Percentiles rank a stretch among this genome's conserved stretches.
Evolutionary conservation across 1,140 invertebrate genomes (phyloP).

Genomic region (Eulimnadia texana): DNA sequence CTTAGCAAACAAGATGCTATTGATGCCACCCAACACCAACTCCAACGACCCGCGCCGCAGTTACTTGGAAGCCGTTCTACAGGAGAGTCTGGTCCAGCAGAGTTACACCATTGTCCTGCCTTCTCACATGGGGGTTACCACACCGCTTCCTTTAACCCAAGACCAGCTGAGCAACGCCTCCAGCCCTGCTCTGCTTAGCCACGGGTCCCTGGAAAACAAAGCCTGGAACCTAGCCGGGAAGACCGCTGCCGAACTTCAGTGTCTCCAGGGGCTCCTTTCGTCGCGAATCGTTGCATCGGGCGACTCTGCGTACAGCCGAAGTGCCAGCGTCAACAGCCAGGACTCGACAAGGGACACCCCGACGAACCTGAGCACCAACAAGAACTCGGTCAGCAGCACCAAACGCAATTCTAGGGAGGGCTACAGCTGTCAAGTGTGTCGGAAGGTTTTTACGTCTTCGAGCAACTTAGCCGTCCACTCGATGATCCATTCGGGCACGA

Average conservation of each 20-base stretch:
- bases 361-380: slow-evolving; percentile 6
- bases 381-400: not conserved
- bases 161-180: not conserved
- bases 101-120: slow-evolving; percentile 15
- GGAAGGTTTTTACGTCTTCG: slow-evolving; percentile 16
- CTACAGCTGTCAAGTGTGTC: slow-evolving; percentile 15
- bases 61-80: slow-evolving; percentile 14
- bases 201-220: not conserved
- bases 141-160: not conserved
- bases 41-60: slow-evolving; percentile 7
- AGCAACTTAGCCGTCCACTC: slow-evolving; percentile 16
- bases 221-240: not conserved
- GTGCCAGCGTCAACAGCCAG: not conserved
- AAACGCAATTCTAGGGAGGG: slow-evolving; percentile 13
- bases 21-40: slow-evolving; percentile 7
- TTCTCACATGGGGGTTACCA: slow-evolving; percentile 6
- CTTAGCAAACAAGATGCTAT: slow-evolving; percentile 11
- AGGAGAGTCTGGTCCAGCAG: slow-evolving; percentile 14
- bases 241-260: slow-evolving; percentile 3
- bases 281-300: not conserved
- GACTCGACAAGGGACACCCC: not conserved
- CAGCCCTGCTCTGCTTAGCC: not conserved
- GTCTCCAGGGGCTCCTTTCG: not conserved
- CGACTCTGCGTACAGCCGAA: not conserved
- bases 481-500: slow-evolving; percentile 19